Conservation (phyloP, 92 coral and sea anemone genomes). For the Paramuricea clavata region DNA sequence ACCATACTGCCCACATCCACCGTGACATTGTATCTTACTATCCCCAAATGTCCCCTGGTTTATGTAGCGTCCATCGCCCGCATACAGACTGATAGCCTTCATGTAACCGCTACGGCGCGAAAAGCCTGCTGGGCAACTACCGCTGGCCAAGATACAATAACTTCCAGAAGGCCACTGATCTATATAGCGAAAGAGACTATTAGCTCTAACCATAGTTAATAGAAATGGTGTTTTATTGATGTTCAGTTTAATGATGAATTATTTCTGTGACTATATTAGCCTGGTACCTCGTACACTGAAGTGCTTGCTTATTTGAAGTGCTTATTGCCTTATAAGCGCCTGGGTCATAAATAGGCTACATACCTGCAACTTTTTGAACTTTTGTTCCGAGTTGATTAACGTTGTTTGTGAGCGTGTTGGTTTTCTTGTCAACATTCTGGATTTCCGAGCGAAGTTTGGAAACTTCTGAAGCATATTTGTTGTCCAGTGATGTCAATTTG, state of each 20-base stretch:
- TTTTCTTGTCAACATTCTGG: neutral
- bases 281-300: too few species aligned
- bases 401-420: neutral
- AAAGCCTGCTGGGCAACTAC: constrained; percentile 83
- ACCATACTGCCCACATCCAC: constrained; percentile 78
- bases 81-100: constrained; percentile 74
- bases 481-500: constrained; percentile 6
- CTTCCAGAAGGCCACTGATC: constrained; percentile 88
- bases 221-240: too few species aligned
- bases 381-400: constrained; percentile 14
- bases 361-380: constrained; percentile 39
- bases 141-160: constrained; percentile 85
- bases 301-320: too few species aligned
- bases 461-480: constrained; percentile 4
- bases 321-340: too few species aligned
- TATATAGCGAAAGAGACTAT: too few species aligned
- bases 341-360: too few species aligned
- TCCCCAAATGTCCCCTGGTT: constrained; percentile 77
- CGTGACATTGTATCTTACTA: constrained; percentile 84
- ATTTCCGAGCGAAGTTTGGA: constrained; percentile 8
- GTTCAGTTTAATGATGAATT: too few species aligned
- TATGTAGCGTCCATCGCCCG: constrained; percentile 58
- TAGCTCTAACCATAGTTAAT: too few species aligned
- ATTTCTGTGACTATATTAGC: too few species aligned
- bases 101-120: constrained; percentile 60